Evolutionary conservation across 2,797 vertebrate genomes (phyloP).

Genomic region (Sorex maritimensis): DNA sequence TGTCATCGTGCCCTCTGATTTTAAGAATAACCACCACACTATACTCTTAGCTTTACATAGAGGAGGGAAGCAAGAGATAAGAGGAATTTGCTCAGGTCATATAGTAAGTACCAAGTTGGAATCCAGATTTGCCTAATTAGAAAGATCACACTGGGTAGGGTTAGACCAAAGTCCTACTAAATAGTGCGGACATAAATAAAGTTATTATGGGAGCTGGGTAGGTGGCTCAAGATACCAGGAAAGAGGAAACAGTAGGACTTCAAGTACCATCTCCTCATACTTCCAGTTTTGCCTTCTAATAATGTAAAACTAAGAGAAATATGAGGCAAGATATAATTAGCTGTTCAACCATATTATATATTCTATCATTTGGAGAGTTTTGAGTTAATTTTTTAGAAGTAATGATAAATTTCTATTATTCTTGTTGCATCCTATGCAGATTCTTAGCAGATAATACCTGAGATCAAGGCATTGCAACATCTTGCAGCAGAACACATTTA

Average conservation of each 20-base stretch:
- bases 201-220: no score
- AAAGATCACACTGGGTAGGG: neutral
- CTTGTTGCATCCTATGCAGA: neutral
- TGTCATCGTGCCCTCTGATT: no score
- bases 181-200: neutral
- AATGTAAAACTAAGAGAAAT: conserved; percentile 3
- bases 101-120: neutral
- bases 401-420: neutral
- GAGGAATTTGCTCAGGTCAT: neutral
- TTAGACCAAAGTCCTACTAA: neutral
- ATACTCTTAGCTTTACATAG: neutral
- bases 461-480: neutral
- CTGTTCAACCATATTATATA: neutral
- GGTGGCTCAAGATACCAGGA: neutral
- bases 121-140: neutral
- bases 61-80: conserved; percentile 34
- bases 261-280: neutral
- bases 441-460: neutral
- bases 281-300: neutral
- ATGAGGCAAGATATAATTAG: conserved; percentile 30
- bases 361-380: neutral
- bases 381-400: neutral
- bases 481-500: neutral
- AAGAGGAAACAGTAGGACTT: neutral
- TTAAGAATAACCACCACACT: neutral